phyloP scores from a whole-genome alignment of 2,888 invertebrate species.

The Cataglyphis livida region DNA sequence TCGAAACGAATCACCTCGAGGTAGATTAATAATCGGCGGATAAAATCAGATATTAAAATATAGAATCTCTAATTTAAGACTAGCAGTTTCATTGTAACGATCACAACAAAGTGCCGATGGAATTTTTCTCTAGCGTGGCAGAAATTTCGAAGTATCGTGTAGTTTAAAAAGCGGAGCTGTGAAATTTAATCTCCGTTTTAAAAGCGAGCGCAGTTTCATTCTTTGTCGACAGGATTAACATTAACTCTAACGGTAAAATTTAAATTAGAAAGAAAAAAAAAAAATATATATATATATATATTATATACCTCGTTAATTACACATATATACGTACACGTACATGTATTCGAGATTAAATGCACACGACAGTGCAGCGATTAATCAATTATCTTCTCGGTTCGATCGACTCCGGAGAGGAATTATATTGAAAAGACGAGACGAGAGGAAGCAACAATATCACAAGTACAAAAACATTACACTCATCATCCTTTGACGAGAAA shows the following conservation, averaged over 20 bases:
- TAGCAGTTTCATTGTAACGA: conserved; percentile 20
- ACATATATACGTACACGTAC: conserved; percentile 20
- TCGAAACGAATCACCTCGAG: background rate
- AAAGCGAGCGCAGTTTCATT: conserved; percentile 28
- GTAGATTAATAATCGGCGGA: background rate
- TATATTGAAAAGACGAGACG: background rate
- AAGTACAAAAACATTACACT: conserved; percentile 45
- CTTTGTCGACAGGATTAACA: conserved; percentile 13
- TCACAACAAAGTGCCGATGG: conserved; percentile 44
- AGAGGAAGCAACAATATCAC: conserved; percentile 28
- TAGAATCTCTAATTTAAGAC: conserved; percentile 7
- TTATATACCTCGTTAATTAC: conserved; percentile 30
- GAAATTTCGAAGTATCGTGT: conserved; percentile 16
- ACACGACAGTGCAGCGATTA: conserved; percentile 17
- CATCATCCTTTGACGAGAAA: conserved; percentile 27
- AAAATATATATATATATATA: background rate
- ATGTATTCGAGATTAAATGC: conserved; percentile 23
- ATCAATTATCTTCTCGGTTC: conserved; percentile 27
- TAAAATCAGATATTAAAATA: conserved; percentile 9
- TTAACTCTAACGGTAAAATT: conserved; percentile 10
- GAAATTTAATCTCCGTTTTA: conserved; percentile 16
- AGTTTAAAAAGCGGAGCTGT: background rate
- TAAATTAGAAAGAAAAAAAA: conserved; percentile 3
- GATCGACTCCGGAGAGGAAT: background rate
- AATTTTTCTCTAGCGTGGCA: conserved; percentile 25